Evolutionary conservation across 2,888 invertebrate genomes (phyloP).

Genomic region (Chaetoderma sp.): DNA sequence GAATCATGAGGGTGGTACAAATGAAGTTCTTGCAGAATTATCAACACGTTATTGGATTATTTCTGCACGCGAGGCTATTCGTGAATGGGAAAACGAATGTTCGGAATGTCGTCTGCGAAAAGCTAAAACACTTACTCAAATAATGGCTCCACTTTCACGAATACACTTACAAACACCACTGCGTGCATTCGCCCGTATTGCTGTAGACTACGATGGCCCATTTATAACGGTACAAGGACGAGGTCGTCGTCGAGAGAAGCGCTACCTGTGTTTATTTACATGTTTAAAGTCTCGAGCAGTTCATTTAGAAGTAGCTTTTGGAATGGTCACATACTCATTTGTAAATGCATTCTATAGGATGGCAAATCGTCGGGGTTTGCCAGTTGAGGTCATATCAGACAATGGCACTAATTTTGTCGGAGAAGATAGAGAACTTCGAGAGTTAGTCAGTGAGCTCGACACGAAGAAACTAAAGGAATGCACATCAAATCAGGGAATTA

Average conservation of each 20-base stretch:
- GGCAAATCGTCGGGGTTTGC: conserved; percentile 20
- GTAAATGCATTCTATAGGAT: not conserved
- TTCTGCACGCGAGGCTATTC: conserved; percentile 30
- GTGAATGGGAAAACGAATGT: conserved; percentile 27
- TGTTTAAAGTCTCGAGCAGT: conserved; percentile 34
- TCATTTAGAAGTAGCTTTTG: conserved; percentile 33
- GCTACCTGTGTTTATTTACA: conserved; percentile 39
- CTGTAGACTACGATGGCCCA: conserved; percentile 15
- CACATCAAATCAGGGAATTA: conserved; percentile 26
- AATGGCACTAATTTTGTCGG: conserved; percentile 37
- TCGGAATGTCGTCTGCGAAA: no score
- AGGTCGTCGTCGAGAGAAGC: conserved; percentile 27
- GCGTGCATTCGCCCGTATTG: not conserved
- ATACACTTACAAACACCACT: no score
- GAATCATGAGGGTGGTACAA: conserved; percentile 24
- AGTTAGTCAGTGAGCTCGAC: no score
- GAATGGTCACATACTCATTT: conserved; percentile 31
- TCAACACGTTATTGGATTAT: conserved; percentile 33
- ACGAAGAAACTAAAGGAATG: no score
- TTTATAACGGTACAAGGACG: conserved; percentile 19
- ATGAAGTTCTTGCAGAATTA: conserved; percentile 23
- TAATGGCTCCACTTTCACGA: no score
- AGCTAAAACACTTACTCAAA: no score
- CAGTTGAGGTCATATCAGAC: conserved; percentile 29
- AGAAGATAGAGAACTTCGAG: conserved; percentile 20